Base-by-base conservation (phyloP, 2,797 vertebrate species). In the Manis pentadactyla region DNA sequence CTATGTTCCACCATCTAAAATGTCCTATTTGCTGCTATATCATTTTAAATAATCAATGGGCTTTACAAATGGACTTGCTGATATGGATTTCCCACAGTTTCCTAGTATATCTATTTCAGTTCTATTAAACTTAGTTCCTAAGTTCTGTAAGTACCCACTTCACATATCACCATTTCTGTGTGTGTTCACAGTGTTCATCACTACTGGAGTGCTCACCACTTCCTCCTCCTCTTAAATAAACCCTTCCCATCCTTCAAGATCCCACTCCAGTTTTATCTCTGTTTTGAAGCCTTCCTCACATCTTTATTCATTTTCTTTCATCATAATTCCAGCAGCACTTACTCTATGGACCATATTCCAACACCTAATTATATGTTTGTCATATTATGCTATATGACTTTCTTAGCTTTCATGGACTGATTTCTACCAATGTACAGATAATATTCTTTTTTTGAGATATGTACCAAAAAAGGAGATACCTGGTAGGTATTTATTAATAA, bases 1-100 rank as follows among this genome's bases (percentile, higher is more conserved):
- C 18, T 10, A 49, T 46, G 18, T 7, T 18, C 9, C 6, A 46
- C 23, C 37, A 73, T 23, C 27, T 57, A 57, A 96, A 87, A 49
- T 19, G 57, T 68, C 4, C 23, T 85, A 18, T 77, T 71, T 87
- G 4, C 21, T 78, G 23, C 6, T 46, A 4, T 21, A 78, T 37
- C 9, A 59, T 77, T 68, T 74, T 42, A 77, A 92, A 81, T 93
- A 85, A 91, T 18, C 37, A 97, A 75, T 19, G 21, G 55, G 25
- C 19, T 51, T n/a, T 5, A 53, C 39, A 86, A 73, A 85, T 8
- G 64, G 23, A 73, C 25, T 82, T 77, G 12, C 19, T 39, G 2
- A 27, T 83, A 69, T 8, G 0, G 53, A 49, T 57, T 77, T 59
- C 34, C 9, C 23, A 77, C 5, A 37, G n/a, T 15, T 39, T 90